Percentiles rank a stretch among this genome's conserved stretches.
Evolutionary conservation across 2,113 vertebrate genomes (phyloP).

Genomic region (Leuciscus idus): DNA sequence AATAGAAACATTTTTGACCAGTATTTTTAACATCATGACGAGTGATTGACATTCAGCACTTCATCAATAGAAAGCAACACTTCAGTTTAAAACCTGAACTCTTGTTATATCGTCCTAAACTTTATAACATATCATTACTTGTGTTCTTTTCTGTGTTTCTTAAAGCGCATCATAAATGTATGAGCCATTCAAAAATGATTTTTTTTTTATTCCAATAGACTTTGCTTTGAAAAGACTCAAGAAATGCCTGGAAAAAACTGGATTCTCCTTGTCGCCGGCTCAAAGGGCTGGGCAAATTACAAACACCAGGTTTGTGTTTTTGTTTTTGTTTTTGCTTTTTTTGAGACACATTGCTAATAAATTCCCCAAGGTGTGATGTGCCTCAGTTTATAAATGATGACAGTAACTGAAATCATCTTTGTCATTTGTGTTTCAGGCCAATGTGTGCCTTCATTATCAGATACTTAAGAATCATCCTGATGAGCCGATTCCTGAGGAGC

Average conservation of each 20-base stretch:
- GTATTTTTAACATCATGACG: background rate
- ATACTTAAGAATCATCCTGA: conserved; percentile 80
- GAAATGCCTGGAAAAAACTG: background rate
- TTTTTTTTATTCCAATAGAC: background rate
- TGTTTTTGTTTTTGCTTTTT: too few species aligned
- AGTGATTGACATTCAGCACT: background rate
- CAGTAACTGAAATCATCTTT: background rate
- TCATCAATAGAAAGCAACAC: too few species aligned
- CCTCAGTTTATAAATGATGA: background rate
- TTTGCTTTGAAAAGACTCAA: background rate
- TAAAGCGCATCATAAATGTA: background rate
- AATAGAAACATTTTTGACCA: too few species aligned
- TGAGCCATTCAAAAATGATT: background rate
- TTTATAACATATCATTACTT: background rate
- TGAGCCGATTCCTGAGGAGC: conserved; percentile 83
- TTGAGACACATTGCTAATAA: background rate
- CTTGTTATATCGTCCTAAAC: too few species aligned
- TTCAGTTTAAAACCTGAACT: background rate
- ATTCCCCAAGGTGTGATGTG: background rate
- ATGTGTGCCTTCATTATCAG: conserved; percentile 80
- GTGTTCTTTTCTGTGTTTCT: background rate
- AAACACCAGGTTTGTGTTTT: background rate
- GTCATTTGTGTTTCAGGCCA: conserved; percentile 69
- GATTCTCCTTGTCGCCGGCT: background rate
- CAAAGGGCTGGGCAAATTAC: background rate